phyloP scores from a whole-genome alignment of 2,113 vertebrate species.

The Malurus melanocephalus region DNA sequence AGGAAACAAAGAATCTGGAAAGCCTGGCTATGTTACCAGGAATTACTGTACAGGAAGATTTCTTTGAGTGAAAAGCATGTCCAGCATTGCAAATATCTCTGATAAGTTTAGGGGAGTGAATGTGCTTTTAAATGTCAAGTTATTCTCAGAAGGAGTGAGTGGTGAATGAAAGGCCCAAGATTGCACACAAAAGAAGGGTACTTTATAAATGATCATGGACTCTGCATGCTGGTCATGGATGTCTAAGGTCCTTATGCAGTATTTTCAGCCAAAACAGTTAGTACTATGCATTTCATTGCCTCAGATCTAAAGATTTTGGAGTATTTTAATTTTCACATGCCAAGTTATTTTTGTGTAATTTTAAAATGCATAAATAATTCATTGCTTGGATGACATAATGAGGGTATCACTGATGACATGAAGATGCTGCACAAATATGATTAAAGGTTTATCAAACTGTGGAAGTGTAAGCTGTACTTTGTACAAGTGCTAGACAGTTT shows the following conservation, averaged over 20 bases:
- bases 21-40: not conserved
- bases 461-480: not conserved
- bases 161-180: not conserved
- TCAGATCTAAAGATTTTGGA: not conserved
- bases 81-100: not conserved
- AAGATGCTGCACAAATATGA: not conserved
- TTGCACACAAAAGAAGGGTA: not conserved
- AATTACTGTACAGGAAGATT: not conserved
- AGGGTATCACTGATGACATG: not conserved
- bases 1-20: not conserved
- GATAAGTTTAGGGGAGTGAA: not conserved
- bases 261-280: not conserved
- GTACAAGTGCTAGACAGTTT: not conserved
- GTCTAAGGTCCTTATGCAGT: not conserved
- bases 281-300: not conserved
- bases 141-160: not conserved
- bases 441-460: not conserved
- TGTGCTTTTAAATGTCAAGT: not conserved
- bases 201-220: not conserved
- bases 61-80: not conserved
- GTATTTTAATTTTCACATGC: not conserved
- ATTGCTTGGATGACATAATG: not conserved
- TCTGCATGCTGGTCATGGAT: not conserved
- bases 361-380: slow-evolving; percentile 7
- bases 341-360: not conserved